Base-by-base conservation (phyloP, 1,140 invertebrate species). In the Aphis gossypii region DNA sequence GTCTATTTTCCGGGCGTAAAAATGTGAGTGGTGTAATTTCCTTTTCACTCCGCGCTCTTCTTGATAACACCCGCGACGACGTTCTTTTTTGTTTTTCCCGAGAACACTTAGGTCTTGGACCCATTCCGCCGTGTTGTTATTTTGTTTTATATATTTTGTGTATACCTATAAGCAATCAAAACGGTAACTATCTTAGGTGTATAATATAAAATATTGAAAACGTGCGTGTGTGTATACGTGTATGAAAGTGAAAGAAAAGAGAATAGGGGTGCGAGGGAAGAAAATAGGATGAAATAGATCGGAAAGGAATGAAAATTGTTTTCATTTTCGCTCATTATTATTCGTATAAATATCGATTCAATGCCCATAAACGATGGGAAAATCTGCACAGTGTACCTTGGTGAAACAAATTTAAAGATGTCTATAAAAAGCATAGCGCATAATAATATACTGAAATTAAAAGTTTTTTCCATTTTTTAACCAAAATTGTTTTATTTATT, bases 21-120 rank as follows among this genome's bases (percentile, higher is more conserved):
- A 92, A 92, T 84, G 76, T 38, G 44, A 92, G 60, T 76, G 41
- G n/a, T 82, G 54, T 51, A 48, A 82, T 82, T 92, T 92, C 76
- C 25, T 30, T 82, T 83, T 35, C n/a, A 35, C 35, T 23, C 48
- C 18, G 48, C 18, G 48, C 38, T 84, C 23, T 38, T 8, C 8
- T 84, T 38, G 82, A 84, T 84, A 84, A 8, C 38, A 25, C 60
- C 60, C 60, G 60, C 60, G 60, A 76, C 60, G 30, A 35, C 3
- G 21, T 56, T 35, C 35, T 56, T 89, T 89, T 56, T 41, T 91
- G 41, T 41, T 76, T 91, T 91, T 18, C 30, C n/a, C 60, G 38
- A 23, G 56, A 91, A 91, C 41, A 18, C 44, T 44, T 41, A 41
- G 38, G 38, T 41, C 38, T 41, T 20, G 60, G 90, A 46, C 14